These are phyloP conservation scores for Mormyrus proboscirostris DNA, from an alignment of 2,797 vertebrate genomes.

Conservation along the genomic window DNA sequence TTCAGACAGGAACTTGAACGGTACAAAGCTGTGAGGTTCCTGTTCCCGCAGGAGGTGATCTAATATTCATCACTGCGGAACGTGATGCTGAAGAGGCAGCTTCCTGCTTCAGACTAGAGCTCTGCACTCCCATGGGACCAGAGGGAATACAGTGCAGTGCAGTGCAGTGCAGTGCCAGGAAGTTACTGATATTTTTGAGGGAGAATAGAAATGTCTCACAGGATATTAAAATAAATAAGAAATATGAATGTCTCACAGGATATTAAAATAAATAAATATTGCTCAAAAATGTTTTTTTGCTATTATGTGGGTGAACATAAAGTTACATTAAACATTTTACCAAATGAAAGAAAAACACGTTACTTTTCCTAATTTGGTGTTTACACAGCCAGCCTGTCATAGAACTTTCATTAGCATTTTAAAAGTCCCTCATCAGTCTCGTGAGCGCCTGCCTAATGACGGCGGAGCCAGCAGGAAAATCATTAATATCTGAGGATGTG, in stretches of 20 bases:
- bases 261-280: background rate
- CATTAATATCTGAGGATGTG: background rate
- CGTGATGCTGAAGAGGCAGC: background rate
- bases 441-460: background rate
- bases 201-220: background rate
- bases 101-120: constrained; percentile 2
- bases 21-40: background rate
- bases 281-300: background rate
- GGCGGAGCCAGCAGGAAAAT: background rate
- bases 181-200: background rate
- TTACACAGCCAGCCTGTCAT: background rate
- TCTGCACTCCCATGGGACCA: background rate
- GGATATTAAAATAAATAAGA: background rate
- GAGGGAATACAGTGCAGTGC: background rate
- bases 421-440: background rate
- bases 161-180: background rate
- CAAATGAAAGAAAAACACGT: background rate
- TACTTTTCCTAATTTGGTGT: background rate
- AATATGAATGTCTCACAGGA: background rate
- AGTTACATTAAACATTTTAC: background rate
- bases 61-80: constrained; percentile 2
- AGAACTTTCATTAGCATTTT: background rate
- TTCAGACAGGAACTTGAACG: background rate
- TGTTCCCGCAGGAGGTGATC: background rate
- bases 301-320: background rate